Evolutionary conservation across 2,797 vertebrate genomes (phyloP), one percentile per base, ranked within the genome.

Genomic region (Psittacula derbiana): DNA sequence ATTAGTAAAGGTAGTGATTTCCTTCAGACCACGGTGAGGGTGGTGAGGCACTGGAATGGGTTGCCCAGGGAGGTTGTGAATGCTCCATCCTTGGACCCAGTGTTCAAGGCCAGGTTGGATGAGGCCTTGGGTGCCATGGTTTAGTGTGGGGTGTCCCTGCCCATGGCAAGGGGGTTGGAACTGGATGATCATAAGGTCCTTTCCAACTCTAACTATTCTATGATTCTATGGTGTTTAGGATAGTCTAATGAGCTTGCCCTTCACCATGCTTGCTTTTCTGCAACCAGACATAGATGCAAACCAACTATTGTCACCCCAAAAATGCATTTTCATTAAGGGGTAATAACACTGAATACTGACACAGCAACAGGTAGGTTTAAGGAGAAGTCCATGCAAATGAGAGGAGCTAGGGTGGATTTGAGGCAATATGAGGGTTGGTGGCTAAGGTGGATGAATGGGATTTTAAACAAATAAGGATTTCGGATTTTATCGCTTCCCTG

Each of bases 371-470:
- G 17, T 38, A n/a, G 5, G 20, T 57, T 36, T 72, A 71, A 76
- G 12, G 33, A 65, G 19, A 65, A 65, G 6, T 30, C 69, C 4
- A 46, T 16, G 6, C 10, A 55, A 81, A 15, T 58, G 19, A 70
- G 12, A 12, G 53, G 58, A 86, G 36, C 18, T 50, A 30, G 5
- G 1, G 3, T 58, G 8, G 10, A 27, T 86, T 72, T 86, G 38
- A 73, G 6, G 9, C 30, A 62, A 38, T 20, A 5, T 17, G 13
- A 55, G 4, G 4, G 2, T 9, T 3, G 0, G 2, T 40, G 24
- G 3, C 7, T 69, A 44, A 71, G 14, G 61, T 58, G 3, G 10
- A 47, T 62, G 43, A 50, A 19, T 44, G 23, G 19, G 10, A 33
- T 85, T 70, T 71, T 67, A 17, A 49, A 66, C 16, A 70, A 13